Percentiles rank a stretch among this genome's conserved stretches.
Conservation (phyloP, 2,113 vertebrate species). For the Centropus bengalensis region DNA sequence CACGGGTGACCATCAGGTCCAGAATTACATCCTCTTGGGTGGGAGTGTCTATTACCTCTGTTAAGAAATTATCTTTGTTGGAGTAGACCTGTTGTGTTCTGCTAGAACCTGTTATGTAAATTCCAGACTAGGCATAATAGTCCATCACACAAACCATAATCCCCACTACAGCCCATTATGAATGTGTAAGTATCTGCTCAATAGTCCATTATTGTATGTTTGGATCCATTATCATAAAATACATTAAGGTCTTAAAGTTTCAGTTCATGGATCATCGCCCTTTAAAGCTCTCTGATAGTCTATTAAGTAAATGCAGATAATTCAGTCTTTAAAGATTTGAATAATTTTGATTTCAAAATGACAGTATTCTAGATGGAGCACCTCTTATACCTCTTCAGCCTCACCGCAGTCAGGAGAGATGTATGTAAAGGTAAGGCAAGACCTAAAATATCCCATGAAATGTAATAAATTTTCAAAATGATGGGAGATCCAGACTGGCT, state of each 20-base stretch:
- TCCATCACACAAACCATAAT: neutral
- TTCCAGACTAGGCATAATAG: neutral
- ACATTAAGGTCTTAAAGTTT: slow-evolving; percentile 15
- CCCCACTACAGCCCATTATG: neutral
- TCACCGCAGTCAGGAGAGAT: neutral
- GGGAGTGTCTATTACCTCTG: too few species aligned
- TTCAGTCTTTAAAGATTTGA: neutral
- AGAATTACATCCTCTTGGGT: too few species aligned
- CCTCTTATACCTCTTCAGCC: neutral
- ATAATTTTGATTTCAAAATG: neutral
- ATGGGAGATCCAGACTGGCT: neutral
- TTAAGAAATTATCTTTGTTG: too few species aligned
- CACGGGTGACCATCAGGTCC: too few species aligned
- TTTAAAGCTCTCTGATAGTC: slow-evolving; percentile 12
- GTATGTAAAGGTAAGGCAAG: neutral
- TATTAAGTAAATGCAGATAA: slow-evolving; percentile 11
- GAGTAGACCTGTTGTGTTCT: neutral
- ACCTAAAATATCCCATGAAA: neutral
- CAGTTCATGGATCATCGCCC: neutral
- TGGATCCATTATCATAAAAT: neutral
- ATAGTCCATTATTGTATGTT: neutral
- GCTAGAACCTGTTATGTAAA: neutral
- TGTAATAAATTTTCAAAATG: neutral
- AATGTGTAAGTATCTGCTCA: slow-evolving; percentile 11
- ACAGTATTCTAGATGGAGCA: neutral